Conservation (phyloP, 2,113 vertebrate genomes). For the Formicarius rufipectus region DNA sequence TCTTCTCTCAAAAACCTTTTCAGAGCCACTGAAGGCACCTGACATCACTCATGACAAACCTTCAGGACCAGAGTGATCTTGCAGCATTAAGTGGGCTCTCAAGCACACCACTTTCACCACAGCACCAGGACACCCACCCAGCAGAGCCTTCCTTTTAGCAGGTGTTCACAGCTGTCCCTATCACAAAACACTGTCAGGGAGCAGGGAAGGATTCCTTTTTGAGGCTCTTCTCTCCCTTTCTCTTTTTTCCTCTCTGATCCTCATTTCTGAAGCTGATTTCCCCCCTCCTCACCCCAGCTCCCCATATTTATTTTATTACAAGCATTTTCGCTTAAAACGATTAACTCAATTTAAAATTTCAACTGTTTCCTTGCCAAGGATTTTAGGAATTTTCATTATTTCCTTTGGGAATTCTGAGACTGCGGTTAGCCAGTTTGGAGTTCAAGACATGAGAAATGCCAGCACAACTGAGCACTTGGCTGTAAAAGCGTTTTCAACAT, state of each 20-base stretch:
- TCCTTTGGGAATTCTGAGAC: conserved; percentile 65
- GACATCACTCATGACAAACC: neutral
- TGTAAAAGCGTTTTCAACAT: conserved; percentile 81
- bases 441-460: conserved; percentile 62
- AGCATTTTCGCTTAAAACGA: conserved; percentile 65
- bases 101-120: neutral
- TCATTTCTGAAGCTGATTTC: conserved; percentile 12
- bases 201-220: neutral
- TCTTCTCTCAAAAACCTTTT: neutral
- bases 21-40: neutral
- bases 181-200: neutral
- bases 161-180: neutral
- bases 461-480: conserved; percentile 59
- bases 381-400: conserved; percentile 72
- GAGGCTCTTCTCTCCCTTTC: neutral
- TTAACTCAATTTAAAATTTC: conserved; percentile 70
- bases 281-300: neutral
- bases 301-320: conserved; percentile 65
- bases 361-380: conserved; percentile 68
- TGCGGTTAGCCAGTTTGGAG: conserved; percentile 62
- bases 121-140: neutral
- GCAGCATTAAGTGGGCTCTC: neutral
- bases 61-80: neutral
- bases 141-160: neutral
- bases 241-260: neutral